phyloP scores from a whole-genome alignment of 2,888 invertebrate genomes.

The Aleiodes alternator region DNA sequence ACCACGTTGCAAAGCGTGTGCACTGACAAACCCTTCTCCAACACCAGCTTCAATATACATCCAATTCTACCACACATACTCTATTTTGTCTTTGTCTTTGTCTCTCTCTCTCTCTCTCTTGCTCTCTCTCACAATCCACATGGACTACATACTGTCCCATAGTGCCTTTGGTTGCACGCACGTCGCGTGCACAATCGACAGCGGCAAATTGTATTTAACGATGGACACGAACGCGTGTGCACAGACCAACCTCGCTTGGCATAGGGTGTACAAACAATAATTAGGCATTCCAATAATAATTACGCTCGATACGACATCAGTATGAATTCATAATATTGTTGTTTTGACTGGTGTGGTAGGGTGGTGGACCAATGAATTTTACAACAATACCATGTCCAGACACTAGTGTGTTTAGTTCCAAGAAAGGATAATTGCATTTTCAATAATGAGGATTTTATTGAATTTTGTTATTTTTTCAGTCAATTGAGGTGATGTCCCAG shows the following conservation, averaged over 20 bases:
- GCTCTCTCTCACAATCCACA: constrained; percentile 24
- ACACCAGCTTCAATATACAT: constrained; percentile 10
- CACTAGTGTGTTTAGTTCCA: no score
- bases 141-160: constrained; percentile 11
- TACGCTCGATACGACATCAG: constrained; percentile 62
- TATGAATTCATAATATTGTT: constrained; percentile 62
- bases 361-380: not conserved
- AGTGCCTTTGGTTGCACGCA: constrained; percentile 29
- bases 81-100: constrained; percentile 25
- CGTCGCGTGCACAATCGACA: constrained; percentile 53
- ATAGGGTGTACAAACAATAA: constrained; percentile 60
- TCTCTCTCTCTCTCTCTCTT: constrained; percentile 1
- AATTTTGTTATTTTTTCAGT: not conserved
- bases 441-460: no score
- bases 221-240: constrained; percentile 47
- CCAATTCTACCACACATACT: constrained; percentile 38
- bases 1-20: constrained; percentile 46
- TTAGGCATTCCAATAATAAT: constrained; percentile 66
- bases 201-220: constrained; percentile 62
- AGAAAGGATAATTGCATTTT: not conserved
- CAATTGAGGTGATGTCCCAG: not conserved
- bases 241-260: constrained; percentile 11
- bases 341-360: constrained; percentile 30
- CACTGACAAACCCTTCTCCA: constrained; percentile 14
- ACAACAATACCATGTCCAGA: not conserved